These are phyloP conservation scores for Drosophila percnosoma DNA, from an alignment of 2,888 invertebrate species.

Conservation along the genomic window DNA sequence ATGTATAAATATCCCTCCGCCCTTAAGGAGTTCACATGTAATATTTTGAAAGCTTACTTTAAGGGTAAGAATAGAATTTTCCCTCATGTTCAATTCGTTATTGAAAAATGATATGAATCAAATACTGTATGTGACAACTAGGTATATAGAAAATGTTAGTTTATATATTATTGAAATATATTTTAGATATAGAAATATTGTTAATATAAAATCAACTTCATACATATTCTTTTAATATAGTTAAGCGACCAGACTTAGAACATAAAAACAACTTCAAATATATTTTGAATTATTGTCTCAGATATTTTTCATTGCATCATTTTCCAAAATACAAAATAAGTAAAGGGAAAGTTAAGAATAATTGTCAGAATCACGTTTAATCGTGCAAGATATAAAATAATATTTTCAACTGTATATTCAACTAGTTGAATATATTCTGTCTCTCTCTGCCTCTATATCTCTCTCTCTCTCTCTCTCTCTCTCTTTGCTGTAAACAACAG, in stretches of 20 bases:
- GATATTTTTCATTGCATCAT: neutral
- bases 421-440: neutral
- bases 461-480: fast-evolving
- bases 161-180: neutral
- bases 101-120: neutral
- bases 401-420: neutral
- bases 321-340: neutral
- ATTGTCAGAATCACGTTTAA: neutral
- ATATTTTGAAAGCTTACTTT: neutral
- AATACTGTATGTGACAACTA: neutral
- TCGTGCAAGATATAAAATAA: neutral
- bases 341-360: too few species aligned
- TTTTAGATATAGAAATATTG: neutral
- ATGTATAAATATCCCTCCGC: neutral
- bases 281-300: neutral
- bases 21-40: neutral
- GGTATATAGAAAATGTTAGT: neutral
- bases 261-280: neutral
- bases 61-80: too few species aligned
- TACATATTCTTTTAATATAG: too few species aligned
- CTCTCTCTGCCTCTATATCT: neutral
- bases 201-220: too few species aligned
- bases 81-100: neutral
- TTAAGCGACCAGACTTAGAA: too few species aligned
- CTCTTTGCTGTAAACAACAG: constrained; percentile 5